Evolutionary conservation across 2,797 vertebrate genomes (phyloP), one percentile per base, ranked within the genome.

Genomic region (Carapus acus): DNA sequence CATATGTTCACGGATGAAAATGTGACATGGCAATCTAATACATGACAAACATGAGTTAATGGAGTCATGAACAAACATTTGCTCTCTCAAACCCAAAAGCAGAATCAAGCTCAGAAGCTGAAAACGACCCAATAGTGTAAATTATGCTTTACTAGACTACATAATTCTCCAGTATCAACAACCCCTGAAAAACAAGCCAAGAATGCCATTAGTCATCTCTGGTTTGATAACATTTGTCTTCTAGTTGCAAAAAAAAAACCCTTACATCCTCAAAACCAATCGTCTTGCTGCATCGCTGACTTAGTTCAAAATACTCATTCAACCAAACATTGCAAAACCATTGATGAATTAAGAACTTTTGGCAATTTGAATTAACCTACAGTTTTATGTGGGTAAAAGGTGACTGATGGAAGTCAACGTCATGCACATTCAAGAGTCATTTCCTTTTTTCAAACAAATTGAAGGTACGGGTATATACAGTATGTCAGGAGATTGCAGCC

Each of bases 211-310:
- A 53, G 68, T 77, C 65, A 73, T 74, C 68, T 69, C 72, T 79
- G 69, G 85, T 85, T 80, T 73, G 47, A 64, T 69, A 76, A 82
- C 75, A 79, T 82, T 80, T 79, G 81, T 78, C 66, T 69, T 43
- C 62, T 76, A 59, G 51, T 60, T 48, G 54, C n/a, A n/a, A n/a
- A n/a, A 69, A 70, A 65, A 55, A 11, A 1, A 37, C 62, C 31
- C 43, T 66, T 85, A 38, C 20, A 71, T 82, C 78, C 69, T 72
- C 31, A 17, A 74, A 62, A 76, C 70, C 70, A 64, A 72, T 81
- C 73, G 62, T 38, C 2, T 52, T 57, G 56, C 58, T 58, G 56
- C 37, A 48, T 48, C 46, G 58, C 54, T 70, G 65, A 67, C 65
- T 77, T 75, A 79, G 78, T 85, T 74, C 66, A 56, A 48, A 65